A percentile compares a stretch with the other conserved stretches of the same genome.
Evolutionary conservation across 2,113 vertebrate species (phyloP).

Genomic region (Peucedramus taeniatus): DNA sequence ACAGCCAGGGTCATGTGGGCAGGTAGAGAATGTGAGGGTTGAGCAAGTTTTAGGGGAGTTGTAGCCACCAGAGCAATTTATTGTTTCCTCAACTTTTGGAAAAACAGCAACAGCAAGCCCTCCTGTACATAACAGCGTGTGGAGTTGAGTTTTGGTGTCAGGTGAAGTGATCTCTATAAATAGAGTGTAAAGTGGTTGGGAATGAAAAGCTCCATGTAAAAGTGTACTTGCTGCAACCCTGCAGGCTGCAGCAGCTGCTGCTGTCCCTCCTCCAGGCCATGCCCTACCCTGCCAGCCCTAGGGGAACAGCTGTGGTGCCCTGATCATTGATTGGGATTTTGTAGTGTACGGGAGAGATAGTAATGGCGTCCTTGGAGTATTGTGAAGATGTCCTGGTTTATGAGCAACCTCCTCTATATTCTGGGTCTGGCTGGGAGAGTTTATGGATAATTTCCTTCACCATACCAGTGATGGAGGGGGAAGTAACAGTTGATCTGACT

Average conservation of each 20-base stretch:
- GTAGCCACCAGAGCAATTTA: not conserved
- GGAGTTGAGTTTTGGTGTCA: not conserved
- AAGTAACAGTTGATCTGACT: not conserved
- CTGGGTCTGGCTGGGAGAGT: not conserved
- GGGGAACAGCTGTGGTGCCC: not conserved
- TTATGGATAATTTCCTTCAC: not conserved
- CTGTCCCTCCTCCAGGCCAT: not conserved
- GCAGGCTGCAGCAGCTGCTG: not conserved
- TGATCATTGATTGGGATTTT: not conserved
- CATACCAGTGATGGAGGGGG: not conserved
- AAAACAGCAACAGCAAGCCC: not conserved
- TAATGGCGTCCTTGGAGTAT: not conserved
- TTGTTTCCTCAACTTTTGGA: not conserved
- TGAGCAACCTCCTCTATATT: not conserved
- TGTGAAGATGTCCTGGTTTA: not conserved
- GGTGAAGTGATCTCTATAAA: not conserved
- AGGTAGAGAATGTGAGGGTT: not conserved
- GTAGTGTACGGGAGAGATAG: not conserved
- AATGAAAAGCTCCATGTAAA: not conserved
- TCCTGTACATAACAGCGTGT: not conserved
- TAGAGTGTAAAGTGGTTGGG: not conserved
- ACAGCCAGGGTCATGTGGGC: fast-evolving
- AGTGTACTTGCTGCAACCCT: not conserved
- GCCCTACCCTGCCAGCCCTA: not conserved
- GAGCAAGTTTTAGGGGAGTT: not conserved